Conservation (phyloP, 2,113 vertebrate genomes). For the Microcebus griseorufus region DNA sequence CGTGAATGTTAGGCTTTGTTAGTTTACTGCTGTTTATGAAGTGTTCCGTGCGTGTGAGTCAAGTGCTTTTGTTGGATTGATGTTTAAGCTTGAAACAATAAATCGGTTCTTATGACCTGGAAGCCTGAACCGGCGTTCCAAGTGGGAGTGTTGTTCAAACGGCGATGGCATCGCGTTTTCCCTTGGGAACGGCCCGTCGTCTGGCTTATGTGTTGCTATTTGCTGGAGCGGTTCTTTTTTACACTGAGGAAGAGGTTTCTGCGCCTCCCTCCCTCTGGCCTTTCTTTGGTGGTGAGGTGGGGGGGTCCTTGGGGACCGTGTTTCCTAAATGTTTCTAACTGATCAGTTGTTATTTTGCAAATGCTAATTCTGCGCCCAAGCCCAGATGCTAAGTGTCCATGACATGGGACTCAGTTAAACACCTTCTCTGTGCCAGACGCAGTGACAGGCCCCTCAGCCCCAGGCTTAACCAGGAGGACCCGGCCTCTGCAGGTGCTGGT, state of each 20-base stretch:
- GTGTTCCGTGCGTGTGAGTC: neutral
- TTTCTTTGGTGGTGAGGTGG: neutral
- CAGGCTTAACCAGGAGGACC: neutral
- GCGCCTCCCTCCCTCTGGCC: rapidly evolving
- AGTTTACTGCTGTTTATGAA: slow-evolving; percentile 33
- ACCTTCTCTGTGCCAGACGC: neutral
- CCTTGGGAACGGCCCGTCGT: rapidly evolving
- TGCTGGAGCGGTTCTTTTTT: neutral
- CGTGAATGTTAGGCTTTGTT: rapidly evolving
- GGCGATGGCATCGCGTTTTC: rapidly evolving
- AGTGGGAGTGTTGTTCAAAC: neutral
- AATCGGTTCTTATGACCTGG: neutral
- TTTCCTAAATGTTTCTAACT: rapidly evolving
- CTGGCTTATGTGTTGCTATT: neutral
- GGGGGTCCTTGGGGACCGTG: neutral
- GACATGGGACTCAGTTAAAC: neutral
- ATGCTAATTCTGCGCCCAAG: neutral
- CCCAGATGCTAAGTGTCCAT: neutral
- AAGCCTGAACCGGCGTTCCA: neutral
- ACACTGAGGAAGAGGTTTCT: neutral
- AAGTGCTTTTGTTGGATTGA: slow-evolving; percentile 28
- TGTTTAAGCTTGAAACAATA: slow-evolving; percentile 20
- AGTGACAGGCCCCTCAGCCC: neutral
- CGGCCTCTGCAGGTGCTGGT: neutral
- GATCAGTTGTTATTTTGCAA: neutral